These are phyloP conservation scores for Acanthosepion pharaonis DNA, from an alignment of 2,888 invertebrate genomes.

Conservation along the genomic window DNA sequence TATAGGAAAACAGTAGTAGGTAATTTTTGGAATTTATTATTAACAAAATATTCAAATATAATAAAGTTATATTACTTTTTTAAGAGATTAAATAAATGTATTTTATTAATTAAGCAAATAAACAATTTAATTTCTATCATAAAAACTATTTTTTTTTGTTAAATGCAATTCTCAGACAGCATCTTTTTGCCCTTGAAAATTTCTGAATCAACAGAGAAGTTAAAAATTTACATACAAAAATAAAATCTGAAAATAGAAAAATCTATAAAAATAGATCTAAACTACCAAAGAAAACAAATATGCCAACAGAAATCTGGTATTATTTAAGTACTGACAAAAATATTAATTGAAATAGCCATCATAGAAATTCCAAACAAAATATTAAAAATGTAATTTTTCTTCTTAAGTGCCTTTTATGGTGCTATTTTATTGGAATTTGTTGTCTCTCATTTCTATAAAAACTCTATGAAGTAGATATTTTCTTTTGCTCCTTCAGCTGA, in stretches of 20 bases:
- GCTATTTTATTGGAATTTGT: background rate
- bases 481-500: background rate
- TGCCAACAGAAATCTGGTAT: too few relatives aligned
- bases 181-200: background rate
- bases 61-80: background rate
- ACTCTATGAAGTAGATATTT: too few relatives aligned
- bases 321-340: too few relatives aligned
- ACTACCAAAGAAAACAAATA: background rate
- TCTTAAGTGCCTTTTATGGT: slow-evolving; percentile 14
- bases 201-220: background rate
- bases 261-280: background rate
- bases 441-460: background rate
- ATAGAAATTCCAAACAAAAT: background rate
- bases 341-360: background rate
- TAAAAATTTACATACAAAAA: background rate
- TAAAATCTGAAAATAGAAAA: too few relatives aligned
- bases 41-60: background rate
- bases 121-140: background rate
- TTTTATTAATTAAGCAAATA: background rate
- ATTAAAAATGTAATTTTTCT: background rate
- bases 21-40: background rate
- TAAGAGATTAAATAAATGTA: background rate
- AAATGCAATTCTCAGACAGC: background rate
- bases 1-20: background rate
- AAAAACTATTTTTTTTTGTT: background rate